Conservation (phyloP, 2,888 invertebrate species). For the Parnassius mnemosyne region DNA sequence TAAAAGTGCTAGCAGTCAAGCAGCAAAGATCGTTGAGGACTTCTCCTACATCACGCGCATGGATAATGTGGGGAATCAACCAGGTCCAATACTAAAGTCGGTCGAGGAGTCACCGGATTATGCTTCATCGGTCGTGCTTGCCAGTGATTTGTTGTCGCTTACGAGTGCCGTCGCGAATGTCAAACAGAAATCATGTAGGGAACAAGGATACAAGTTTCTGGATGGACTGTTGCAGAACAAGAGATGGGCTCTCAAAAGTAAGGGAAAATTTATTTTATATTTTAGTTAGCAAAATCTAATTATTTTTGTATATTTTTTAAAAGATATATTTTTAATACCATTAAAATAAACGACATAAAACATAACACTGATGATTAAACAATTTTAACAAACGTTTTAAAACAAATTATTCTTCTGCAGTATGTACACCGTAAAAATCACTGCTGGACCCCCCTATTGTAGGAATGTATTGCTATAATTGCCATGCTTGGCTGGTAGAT, state of each 20-base stretch:
- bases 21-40: conserved; percentile 26
- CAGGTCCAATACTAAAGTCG: conserved; percentile 47
- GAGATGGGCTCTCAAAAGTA: conserved; percentile 80
- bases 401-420: too few relatives aligned
- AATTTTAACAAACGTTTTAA: too few relatives aligned
- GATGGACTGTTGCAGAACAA: conserved; percentile 72
- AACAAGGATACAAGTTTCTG: conserved; percentile 72
- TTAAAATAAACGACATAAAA: too few relatives aligned
- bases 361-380: too few relatives aligned
- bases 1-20: conserved; percentile 30
- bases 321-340: too few relatives aligned
- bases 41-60: conserved; percentile 44
- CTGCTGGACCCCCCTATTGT: too few relatives aligned
- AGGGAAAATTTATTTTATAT: conserved; percentile 45
- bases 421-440: too few relatives aligned
- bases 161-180: conserved; percentile 72
- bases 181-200: conserved; percentile 67
- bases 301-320: too few relatives aligned
- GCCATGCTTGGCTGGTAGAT: too few relatives aligned
- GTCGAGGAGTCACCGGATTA: conserved; percentile 72
- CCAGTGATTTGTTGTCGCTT: conserved; percentile 72
- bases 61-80: conserved; percentile 36
- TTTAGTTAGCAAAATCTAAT: neutral
- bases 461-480: too few relatives aligned
- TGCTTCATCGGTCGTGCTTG: conserved; percentile 71